These are phyloP conservation scores for Xenopus laevis DNA, from an alignment of 2,113 vertebrate genomes.

Conservation along the genomic window DNA sequence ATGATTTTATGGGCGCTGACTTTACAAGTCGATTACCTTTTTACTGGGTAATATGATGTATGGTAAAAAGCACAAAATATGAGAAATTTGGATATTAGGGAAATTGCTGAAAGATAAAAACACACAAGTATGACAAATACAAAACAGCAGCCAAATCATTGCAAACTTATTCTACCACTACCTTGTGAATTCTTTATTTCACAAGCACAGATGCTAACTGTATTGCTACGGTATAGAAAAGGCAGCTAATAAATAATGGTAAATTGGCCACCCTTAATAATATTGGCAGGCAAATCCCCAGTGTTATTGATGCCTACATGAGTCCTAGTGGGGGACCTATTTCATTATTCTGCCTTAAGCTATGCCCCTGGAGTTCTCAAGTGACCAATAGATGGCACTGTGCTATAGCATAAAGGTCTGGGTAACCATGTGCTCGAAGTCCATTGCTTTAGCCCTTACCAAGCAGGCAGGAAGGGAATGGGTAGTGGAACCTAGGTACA, in stretches of 20 bases:
- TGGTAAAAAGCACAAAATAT: conserved; percentile 14
- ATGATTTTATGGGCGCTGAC: conserved; percentile 30
- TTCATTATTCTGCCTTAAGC: too few species aligned
- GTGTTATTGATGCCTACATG: too few species aligned
- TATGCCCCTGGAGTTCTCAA: too few species aligned
- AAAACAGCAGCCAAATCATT: background rate
- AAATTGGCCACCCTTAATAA: too few species aligned
- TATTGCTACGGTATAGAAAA: background rate
- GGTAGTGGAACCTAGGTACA: too few species aligned
- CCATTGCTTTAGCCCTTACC: too few species aligned
- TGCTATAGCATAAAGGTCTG: too few species aligned
- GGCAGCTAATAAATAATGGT: background rate
- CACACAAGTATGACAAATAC: background rate
- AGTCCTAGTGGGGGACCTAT: too few species aligned
- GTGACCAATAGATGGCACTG: too few species aligned
- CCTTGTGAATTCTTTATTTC: background rate
- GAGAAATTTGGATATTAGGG: conserved; percentile 2
- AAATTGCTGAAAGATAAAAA: conserved; percentile 4
- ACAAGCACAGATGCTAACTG: background rate
- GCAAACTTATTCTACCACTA: background rate
- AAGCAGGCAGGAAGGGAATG: too few species aligned
- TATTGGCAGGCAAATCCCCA: too few species aligned
- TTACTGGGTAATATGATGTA: conserved; percentile 11
- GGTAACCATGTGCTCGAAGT: too few species aligned
- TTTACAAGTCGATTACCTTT: conserved; percentile 14